These are phyloP conservation scores for Calidris pugnax DNA, from an alignment of 2,113 vertebrate genomes.

Conservation along the genomic window DNA sequence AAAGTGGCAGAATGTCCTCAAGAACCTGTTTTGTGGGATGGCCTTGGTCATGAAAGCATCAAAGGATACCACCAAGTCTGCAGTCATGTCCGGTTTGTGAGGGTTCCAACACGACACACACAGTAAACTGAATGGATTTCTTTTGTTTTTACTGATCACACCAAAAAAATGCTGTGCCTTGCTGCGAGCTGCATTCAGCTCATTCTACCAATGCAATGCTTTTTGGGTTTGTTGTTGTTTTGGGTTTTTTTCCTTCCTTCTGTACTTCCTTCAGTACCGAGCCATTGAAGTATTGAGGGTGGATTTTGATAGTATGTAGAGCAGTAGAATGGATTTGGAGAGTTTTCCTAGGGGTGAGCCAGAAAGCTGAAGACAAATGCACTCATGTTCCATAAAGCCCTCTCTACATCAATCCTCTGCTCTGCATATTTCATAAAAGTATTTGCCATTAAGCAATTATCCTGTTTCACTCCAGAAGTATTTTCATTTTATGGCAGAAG, in stretches of 20 bases:
- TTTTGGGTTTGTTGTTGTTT: background rate
- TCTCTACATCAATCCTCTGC: background rate
- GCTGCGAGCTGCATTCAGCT: background rate
- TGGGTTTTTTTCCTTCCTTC: background rate
- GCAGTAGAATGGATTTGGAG: background rate
- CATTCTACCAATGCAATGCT: background rate
- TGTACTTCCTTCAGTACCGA: background rate
- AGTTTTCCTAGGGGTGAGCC: background rate
- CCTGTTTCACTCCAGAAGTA: background rate
- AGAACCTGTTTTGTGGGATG: background rate
- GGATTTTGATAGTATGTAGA: background rate
- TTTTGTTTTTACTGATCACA: background rate
- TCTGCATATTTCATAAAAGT: background rate
- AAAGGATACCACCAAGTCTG: background rate
- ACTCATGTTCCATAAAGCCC: background rate
- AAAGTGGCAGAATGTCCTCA: background rate
- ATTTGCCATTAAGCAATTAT: background rate
- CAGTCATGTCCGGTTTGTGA: background rate
- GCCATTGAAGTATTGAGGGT: fast-evolving
- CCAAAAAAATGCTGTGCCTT: background rate
- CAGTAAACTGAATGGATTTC: background rate
- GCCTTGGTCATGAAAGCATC: background rate
- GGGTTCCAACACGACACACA: background rate
- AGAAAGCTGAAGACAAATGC: background rate
- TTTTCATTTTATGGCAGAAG: background rate